Evolutionary conservation across 2,113 vertebrate species (phyloP).

Genomic region (Gallinago undulata): DNA sequence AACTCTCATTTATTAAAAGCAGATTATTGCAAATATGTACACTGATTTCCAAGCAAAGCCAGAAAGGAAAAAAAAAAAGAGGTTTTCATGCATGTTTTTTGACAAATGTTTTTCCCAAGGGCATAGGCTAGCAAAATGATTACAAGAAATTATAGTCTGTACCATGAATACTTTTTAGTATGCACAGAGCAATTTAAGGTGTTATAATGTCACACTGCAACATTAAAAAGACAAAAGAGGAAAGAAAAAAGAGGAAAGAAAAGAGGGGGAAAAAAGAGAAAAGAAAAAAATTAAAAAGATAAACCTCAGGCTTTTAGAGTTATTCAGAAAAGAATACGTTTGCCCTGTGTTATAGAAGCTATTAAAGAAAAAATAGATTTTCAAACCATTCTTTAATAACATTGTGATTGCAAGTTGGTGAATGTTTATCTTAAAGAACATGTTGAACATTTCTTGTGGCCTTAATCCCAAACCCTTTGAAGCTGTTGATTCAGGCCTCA

Average conservation of each 20-base stretch:
- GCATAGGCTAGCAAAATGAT: not conserved
- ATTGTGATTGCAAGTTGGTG: not conserved
- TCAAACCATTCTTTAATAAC: not conserved
- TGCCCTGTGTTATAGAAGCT: not conserved
- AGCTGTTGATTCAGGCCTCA: not conserved
- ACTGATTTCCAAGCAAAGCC: not conserved
- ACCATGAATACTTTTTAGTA: not conserved
- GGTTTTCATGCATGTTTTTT: not conserved
- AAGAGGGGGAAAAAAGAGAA: not conserved
- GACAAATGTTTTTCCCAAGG: constrained; percentile 12
- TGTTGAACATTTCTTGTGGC: not conserved
- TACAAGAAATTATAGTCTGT: constrained; percentile 28
- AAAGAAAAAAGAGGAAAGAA: no score
- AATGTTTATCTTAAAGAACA: constrained; percentile 8
- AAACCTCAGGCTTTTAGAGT: not conserved
- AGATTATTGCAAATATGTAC: not conserved
- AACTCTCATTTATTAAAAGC: not conserved
- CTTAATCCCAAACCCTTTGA: not conserved
- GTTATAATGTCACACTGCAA: not conserved
- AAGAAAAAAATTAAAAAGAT: not conserved
- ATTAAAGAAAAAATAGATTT: not conserved
- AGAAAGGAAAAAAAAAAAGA: not conserved
- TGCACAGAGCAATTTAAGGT: constrained; percentile 15
- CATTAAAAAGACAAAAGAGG: not conserved
- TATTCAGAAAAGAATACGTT: not conserved